Base-by-base conservation (phyloP, 1,140 invertebrate genomes). In the Periplaneta americana region DNA sequence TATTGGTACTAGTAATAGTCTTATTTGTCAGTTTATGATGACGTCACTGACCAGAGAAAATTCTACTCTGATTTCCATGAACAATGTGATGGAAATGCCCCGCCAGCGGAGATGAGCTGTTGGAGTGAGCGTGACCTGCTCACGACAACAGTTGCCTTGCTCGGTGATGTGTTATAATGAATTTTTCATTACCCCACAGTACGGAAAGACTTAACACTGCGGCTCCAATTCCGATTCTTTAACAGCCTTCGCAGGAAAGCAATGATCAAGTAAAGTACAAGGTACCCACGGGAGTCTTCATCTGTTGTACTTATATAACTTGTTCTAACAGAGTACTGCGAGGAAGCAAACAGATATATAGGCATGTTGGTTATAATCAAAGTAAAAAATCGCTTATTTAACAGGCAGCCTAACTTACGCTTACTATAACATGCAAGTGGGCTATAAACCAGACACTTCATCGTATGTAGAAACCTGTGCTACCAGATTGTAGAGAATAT, bases 141-240 rank as follows among this genome's bases (percentile, higher is more conserved):
- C n/a, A n/a, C n/a, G n/a, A n/a, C n/a, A n/a, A n/a, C n/a, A n/a
- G n/a, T n/a, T n/a, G n/a, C n/a, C n/a, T n/a, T n/a, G n/a, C n/a
- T n/a, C n/a, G n/a, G n/a, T n/a, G n/a, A n/a, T n/a, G n/a, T n/a
- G n/a, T n/a, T n/a, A 11, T 66, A 28, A 66, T 66, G 22, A 66
- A 48, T 80, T 80, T 81, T 32, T 81, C 66, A 57, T 81, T 81
- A 76, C 76, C 81, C 83, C 81, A 90, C 94, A 96, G 95, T 96
- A 95, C 94, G 95, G 92, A 96, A 96, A 96, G 94, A 96, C 91
- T 93, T 96, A 93, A 94, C 94, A 90, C 93, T 96, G 93, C 94
- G 94, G 92, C 94, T 96, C 91, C 94, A 95, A 91, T 96, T 95
- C 94, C 94, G 95, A 93, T 96, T 96, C 93, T 96, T 96, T 95